Evolutionary conservation across 2,113 vertebrate genomes (phyloP).

Genomic region (Myodes glareolus): DNA sequence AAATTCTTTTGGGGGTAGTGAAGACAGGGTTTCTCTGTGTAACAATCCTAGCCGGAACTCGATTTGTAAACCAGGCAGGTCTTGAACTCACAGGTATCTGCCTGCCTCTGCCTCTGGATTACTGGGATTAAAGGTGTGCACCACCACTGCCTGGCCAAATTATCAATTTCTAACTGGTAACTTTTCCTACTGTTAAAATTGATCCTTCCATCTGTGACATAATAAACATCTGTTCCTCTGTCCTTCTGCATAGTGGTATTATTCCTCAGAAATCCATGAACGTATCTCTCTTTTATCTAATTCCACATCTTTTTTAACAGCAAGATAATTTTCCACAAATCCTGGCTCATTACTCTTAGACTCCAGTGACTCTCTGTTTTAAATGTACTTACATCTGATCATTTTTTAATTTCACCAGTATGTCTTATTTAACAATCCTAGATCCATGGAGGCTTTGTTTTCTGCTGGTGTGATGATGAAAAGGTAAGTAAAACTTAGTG

Average conservation of each 20-base stretch:
- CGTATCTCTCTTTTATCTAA: background rate
- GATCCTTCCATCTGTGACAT: background rate
- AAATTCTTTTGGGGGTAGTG: background rate
- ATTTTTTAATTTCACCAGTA: background rate
- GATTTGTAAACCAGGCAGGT: background rate
- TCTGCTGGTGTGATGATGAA: background rate
- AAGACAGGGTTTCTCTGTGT: background rate
- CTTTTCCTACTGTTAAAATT: background rate
- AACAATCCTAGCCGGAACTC: background rate
- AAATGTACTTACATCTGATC: background rate
- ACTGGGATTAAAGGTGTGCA: background rate
- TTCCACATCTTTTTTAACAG: background rate
- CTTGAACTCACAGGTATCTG: background rate
- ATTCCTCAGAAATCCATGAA: background rate
- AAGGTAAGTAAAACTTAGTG: background rate
- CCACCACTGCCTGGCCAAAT: background rate
- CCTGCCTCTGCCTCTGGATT: background rate
- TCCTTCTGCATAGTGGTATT: background rate
- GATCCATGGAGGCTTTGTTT: background rate
- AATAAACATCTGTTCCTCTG: background rate
- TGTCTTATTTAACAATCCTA: background rate
- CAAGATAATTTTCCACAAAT: background rate
- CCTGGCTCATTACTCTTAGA: background rate
- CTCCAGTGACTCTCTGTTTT: background rate
- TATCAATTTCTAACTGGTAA: background rate